Percentiles rank a stretch among this genome's conserved stretches.
phyloP scores from a whole-genome alignment of 2,113 vertebrate genomes.

The Anhinga anhinga region DNA sequence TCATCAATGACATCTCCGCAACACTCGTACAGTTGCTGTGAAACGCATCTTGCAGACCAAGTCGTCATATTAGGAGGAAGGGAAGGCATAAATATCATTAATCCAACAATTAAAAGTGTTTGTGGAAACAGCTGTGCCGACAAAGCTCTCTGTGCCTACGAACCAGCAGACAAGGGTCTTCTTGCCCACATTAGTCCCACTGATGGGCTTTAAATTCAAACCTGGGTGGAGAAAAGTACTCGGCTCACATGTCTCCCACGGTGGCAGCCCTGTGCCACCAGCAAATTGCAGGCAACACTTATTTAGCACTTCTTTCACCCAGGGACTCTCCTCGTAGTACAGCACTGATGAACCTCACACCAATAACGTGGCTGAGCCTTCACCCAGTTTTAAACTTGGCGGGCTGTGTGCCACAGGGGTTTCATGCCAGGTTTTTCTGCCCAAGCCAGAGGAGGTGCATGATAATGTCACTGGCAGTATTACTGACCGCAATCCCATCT shows the following conservation, averaged over 20 bases:
- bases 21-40: not conserved
- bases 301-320: not conserved
- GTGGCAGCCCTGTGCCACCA: not conserved
- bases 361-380: not conserved
- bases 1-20: accelerated
- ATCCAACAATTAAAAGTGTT: not conserved
- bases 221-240: not conserved
- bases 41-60: not conserved
- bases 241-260: not conserved
- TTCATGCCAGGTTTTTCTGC: not conserved
- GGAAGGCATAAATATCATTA: not conserved
- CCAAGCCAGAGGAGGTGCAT: not conserved
- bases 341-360: not conserved
- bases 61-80: not conserved
- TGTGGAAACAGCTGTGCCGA: not conserved
- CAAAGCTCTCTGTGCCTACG: not conserved
- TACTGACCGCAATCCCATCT: not conserved
- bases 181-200: not conserved
- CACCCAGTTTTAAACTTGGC: not conserved
- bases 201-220: not conserved
- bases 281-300: not conserved
- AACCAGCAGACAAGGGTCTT: not conserved
- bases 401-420: not conserved
- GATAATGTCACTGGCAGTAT: not conserved
- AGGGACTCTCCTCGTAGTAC: not conserved